Evolutionary conservation across 1,140 invertebrate species (phyloP), one percentile per base, ranked within the genome.

Genomic region (Artemia franciscana): DNA sequence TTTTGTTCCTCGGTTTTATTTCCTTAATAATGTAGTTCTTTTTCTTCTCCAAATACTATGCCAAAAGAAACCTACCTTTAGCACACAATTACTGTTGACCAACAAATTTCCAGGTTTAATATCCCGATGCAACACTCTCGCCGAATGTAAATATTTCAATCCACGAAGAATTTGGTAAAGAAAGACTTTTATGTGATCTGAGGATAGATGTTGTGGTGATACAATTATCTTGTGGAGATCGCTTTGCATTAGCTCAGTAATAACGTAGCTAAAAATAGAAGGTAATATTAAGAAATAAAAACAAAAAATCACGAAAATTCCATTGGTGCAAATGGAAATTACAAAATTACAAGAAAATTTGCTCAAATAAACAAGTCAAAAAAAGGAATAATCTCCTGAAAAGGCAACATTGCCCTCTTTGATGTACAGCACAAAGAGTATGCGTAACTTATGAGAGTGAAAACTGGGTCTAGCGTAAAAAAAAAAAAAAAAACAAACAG

Each of bases 221-320:
- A 98, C 94, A 74, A 99, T 98, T 73, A 99, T 99, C 81, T 98
- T 98, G 79, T 99, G 95, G 67, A 98, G 81, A 80, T 99, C 95
- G 75, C 91, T 96, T 78, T 98, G 94, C 73, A 98, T 88, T 67
- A 99, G 80, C 78, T 98, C 95, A 59, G 93, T 98, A 73, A 98
- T 92, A 70, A 99, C 92, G 80, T 98, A 98, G 78, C 94, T 98
- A 76, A 70, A 70, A 69, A 56, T 60, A 15, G 18, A 26, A 65
- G 27, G 18, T 23, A 23, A 15, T n/a, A n/a, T n/a, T n/a, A n/a
- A n/a, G n/a, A n/a, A n/a, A n/a, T n/a, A n/a, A 63, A 51, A 60
- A 60, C 23, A 26, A 26, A 15, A 62, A 62, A 26, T 27, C 5
- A 57, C 15, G 15, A 27, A 12, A 23, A 12, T 9, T 15, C 21